phyloP scores from a whole-genome alignment of 2,113 vertebrate genomes.

The Urocynchramus pylzowi region DNA sequence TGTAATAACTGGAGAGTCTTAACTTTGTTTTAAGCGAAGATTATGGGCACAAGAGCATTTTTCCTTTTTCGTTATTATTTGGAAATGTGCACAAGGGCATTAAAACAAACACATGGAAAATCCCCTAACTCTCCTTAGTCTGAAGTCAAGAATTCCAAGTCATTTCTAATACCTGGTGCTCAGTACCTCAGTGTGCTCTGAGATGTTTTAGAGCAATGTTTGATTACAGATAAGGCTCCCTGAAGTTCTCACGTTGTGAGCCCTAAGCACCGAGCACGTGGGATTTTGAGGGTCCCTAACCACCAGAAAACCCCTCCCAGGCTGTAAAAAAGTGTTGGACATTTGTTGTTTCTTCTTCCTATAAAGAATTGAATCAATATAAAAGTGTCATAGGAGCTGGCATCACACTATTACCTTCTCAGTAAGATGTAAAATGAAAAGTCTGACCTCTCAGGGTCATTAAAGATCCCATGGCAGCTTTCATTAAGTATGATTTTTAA shows the following conservation, averaged over 20 bases:
- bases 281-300: background rate
- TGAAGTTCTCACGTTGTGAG: background rate
- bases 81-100: conserved; percentile 55
- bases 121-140: conserved; percentile 55
- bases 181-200: background rate
- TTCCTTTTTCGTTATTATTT: conserved; percentile 32
- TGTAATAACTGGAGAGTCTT: conserved; percentile 8
- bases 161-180: conserved; percentile 4
- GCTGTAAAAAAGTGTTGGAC: background rate
- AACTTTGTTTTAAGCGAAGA: background rate
- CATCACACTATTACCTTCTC: background rate
- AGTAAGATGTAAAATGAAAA: conserved; percentile 2
- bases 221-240: background rate
- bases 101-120: conserved; percentile 40
- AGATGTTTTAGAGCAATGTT: background rate
- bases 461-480: conserved; percentile 32
- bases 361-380: background rate
- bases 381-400: background rate
- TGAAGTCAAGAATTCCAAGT: conserved; percentile 49
- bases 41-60: conserved; percentile 40
- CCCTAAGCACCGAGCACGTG: background rate
- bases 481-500: conserved; percentile 37
- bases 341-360: background rate
- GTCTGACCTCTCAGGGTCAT: conserved; percentile 3
- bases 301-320: background rate